These are phyloP conservation scores for Pedetes capensis DNA, from an alignment of 2,113 vertebrate genomes.

Conservation along the genomic window DNA sequence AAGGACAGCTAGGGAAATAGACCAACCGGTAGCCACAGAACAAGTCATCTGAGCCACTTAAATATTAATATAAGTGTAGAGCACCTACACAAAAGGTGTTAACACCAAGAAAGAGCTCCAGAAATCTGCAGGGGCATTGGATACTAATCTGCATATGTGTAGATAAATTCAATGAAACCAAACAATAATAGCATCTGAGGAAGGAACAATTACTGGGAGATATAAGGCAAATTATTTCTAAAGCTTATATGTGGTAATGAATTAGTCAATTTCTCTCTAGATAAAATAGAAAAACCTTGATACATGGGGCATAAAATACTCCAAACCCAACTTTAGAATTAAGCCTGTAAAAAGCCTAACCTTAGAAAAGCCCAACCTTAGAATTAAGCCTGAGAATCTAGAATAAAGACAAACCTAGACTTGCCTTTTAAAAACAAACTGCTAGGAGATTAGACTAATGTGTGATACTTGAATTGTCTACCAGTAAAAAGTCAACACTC, in stretches of 20 bases:
- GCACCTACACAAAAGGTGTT: neutral
- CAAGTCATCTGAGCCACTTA: neutral
- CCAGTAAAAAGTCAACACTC: neutral
- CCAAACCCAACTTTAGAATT: neutral
- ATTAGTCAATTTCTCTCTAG: neutral
- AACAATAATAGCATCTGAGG: neutral
- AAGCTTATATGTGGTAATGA: neutral
- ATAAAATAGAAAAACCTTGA: neutral
- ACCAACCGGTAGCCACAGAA: neutral
- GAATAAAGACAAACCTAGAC: neutral
- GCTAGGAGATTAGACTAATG: neutral
- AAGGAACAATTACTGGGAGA: neutral
- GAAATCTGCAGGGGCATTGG: neutral
- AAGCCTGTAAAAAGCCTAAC: too few species aligned
- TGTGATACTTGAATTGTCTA: neutral
- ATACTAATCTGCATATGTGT: neutral
- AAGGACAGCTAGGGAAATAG: neutral
- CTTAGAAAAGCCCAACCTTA: neutral
- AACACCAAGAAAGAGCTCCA: neutral
- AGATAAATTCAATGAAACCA: neutral
- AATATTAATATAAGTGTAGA: neutral
- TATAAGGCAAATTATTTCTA: neutral
- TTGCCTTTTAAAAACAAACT: neutral
- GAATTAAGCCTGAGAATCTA: neutral
- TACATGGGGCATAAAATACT: neutral